Conservation (phyloP, 2,113 vertebrate genomes). For the Crotophaga sulcirostris region DNA sequence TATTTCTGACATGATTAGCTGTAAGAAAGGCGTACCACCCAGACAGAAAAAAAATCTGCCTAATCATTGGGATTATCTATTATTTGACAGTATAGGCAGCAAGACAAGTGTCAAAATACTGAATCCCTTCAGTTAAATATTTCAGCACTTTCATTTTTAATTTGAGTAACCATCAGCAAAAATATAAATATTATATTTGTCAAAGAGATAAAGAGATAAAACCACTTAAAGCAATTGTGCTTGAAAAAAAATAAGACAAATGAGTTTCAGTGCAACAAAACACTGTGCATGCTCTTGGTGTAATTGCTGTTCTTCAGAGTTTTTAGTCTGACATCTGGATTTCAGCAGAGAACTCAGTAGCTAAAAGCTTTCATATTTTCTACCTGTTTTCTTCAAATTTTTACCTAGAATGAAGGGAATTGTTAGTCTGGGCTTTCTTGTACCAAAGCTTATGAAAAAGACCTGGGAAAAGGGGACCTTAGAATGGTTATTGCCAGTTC, state of each 20-base stretch:
- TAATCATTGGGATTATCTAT: neutral
- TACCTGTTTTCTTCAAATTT: neutral
- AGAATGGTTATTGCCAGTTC: neutral
- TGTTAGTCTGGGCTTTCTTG: neutral
- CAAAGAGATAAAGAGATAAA: neutral
- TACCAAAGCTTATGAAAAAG: neutral
- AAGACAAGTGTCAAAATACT: neutral
- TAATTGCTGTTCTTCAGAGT: neutral
- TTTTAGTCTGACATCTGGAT: neutral
- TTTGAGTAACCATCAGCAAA: neutral
- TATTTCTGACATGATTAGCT: neutral
- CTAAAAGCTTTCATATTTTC: constrained; percentile 5
- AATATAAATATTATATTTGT: neutral
- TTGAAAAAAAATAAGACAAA: constrained; percentile 3
- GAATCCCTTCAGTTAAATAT: neutral
- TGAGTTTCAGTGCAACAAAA: neutral
- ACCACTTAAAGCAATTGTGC: neutral
- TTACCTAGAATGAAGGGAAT: neutral
- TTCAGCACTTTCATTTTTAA: neutral
- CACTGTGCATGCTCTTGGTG: neutral
- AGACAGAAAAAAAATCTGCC: neutral
- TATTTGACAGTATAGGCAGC: neutral
- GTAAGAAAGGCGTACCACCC: neutral
- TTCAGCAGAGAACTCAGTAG: constrained; percentile 4
- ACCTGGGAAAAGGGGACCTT: neutral